A percentile compares a stretch with the other conserved stretches of the same genome.
phyloP scores from a whole-genome alignment of 2,113 vertebrate species.

The Oreochromis niloticus region DNA sequence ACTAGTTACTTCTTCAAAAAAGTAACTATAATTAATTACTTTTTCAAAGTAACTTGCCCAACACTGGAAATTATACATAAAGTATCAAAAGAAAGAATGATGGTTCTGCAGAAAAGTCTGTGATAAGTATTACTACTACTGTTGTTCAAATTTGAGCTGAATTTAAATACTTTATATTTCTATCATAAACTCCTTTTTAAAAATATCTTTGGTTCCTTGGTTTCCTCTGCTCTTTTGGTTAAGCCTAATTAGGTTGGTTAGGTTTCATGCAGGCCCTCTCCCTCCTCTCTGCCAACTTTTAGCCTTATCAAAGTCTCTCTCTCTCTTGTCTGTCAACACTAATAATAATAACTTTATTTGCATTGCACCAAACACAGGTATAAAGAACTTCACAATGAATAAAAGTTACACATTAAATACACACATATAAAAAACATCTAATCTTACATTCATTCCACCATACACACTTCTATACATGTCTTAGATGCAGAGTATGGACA shows the following conservation, averaged over 20 bases:
- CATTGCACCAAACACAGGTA: not conserved
- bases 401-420: not conserved
- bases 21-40: no score
- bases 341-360: not conserved
- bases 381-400: not conserved
- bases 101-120: not conserved
- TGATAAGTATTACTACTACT: not conserved
- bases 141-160: not conserved
- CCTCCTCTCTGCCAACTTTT: no score
- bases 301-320: not conserved
- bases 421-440: not conserved
- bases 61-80: accelerated
- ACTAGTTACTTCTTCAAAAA: no score
- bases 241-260: not conserved
- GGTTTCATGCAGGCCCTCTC: not conserved
- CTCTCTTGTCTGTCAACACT: not conserved
- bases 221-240: not conserved
- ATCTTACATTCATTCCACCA: not conserved
- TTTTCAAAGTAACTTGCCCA: no score
- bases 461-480: not conserved
- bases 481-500: not conserved
- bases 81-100: accelerated
- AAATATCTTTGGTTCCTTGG: not conserved
- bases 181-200: not conserved
- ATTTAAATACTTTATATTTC: not conserved